phyloP scores from a whole-genome alignment of 2,113 vertebrate genomes.

The Cathartes aura region DNA sequence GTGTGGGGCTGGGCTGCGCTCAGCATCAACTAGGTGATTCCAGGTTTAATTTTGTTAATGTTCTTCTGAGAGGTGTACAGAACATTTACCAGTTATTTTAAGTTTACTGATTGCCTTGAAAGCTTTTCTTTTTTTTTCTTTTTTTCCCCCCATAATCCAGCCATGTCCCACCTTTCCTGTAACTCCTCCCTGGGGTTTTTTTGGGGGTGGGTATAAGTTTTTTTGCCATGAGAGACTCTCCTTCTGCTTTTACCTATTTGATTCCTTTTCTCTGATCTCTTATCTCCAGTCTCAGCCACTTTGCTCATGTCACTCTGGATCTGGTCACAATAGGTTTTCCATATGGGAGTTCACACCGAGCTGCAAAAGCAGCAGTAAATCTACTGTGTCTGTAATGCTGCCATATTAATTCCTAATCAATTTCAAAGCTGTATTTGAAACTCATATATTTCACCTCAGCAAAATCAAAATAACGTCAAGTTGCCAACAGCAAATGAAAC shows the following conservation, averaged over 20 bases:
- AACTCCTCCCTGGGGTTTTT: background rate
- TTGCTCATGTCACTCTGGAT: background rate
- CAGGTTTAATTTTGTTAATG: background rate
- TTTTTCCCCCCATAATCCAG: background rate
- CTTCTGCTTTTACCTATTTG: background rate
- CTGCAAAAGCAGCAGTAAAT: slow-evolving; percentile 30
- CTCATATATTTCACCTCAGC: slow-evolving; percentile 36
- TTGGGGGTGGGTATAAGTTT: background rate
- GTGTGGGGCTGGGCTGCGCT: accelerated
- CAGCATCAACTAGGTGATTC: background rate
- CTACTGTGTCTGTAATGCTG: slow-evolving; percentile 24
- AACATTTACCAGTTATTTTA: background rate
- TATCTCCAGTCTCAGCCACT: background rate
- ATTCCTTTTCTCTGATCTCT: background rate
- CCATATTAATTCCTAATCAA: slow-evolving; percentile 62
- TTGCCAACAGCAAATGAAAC: slow-evolving; percentile 60
- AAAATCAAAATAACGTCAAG: slow-evolving; percentile 47
- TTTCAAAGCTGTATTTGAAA: slow-evolving; percentile 47
- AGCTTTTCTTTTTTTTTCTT: background rate
- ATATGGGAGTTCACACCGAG: background rate
- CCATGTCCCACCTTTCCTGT: background rate
- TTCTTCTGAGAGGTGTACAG: background rate
- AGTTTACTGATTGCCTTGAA: background rate
- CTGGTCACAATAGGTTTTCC: background rate
- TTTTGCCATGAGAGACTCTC: background rate